A percentile compares a stretch with the other conserved stretches of the same genome.
Conservation (phyloP, 23 tunicate genomes). For the Ciona savignyi region DNA sequence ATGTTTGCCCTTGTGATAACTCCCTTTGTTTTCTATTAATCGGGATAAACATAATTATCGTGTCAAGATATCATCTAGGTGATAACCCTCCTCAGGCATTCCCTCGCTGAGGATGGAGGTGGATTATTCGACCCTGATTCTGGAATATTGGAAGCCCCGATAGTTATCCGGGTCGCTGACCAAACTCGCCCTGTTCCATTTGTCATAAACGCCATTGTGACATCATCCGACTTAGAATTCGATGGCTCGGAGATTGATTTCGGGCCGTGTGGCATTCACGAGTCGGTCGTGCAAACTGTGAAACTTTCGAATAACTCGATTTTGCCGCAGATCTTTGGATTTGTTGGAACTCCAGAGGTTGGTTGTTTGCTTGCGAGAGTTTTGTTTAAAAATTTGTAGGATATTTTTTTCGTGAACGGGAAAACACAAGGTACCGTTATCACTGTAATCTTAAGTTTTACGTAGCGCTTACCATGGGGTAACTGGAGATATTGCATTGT, state of each 20-base stretch:
- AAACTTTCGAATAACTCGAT: slow-evolving; percentile 72
- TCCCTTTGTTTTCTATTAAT: too few relatives aligned
- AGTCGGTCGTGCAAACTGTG: slow-evolving; percentile 53
- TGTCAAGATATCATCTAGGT: too few relatives aligned
- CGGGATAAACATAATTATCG: too few relatives aligned
- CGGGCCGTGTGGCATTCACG: slow-evolving; percentile 77
- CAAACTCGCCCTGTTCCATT: slow-evolving; percentile 85
- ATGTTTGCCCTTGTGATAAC: too few relatives aligned
- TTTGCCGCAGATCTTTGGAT: slow-evolving; percentile 81
- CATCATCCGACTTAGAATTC: slow-evolving; percentile 74
- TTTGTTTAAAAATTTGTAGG: too few relatives aligned
- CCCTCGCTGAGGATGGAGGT: slow-evolving; percentile 63
- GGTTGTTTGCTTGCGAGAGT: slow-evolving; percentile 4
- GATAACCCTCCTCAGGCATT: slow-evolving; percentile 24
- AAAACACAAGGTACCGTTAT: too few relatives aligned
- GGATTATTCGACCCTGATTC: slow-evolving; percentile 73
- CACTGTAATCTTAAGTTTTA: too few relatives aligned
- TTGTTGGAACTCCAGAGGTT: slow-evolving; percentile 76
- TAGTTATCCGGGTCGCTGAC: slow-evolving; percentile 79
- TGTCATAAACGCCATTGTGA: slow-evolving; percentile 73
- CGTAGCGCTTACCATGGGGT: too few relatives aligned
- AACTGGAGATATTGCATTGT: too few relatives aligned
- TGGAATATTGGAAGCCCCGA: slow-evolving; percentile 78
- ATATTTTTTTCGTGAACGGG: too few relatives aligned
- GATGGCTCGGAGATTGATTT: slow-evolving; percentile 55